Base-by-base conservation (phyloP, 2,888 invertebrate genomes). In the Aleiodes leptofemur region DNA sequence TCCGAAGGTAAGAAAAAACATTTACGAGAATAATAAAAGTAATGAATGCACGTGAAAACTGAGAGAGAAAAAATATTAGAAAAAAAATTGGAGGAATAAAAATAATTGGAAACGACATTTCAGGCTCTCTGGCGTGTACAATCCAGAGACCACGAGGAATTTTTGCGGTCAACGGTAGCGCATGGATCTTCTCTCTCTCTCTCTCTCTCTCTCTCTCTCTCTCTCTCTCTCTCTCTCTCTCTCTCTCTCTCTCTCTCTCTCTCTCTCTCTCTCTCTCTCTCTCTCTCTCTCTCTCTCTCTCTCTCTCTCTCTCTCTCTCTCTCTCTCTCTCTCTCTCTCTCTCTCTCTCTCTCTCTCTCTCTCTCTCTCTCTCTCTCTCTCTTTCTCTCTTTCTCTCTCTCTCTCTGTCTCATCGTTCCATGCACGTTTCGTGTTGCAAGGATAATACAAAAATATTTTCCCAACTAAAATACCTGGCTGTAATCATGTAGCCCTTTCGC, bases 101-200 rank as follows among this genome's bases (percentile, higher is more conserved):
- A 74, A 76, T 74, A 74, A 76, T 76, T 72, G 75, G 64, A 70
- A 66, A 72, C 53, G 71, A 71, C 71, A 76, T 76, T 73, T 64
- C 64, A 71, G 57, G 50, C 70, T 70, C 50, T 56, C 29, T 53
- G 64, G 43, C 23, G 69, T 43, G 55, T 56, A 68, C 55, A 68
- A 38, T 31, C 61, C 56, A 51, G 66, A 57, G 57, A 61, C 56
- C 71, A 56, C 70, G 51, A 57, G 50, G 38, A 61, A 61, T 72
- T 66, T 64, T 64, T 38, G 71, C 71, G 50, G 71, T 71, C 59
- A 64, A 38, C 64, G 7, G 64, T 64, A 38, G 64, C 48, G 64
- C 43, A 64, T 14, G 23, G 56, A 16, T 11, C 56, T 9, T 16
- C 16, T 56, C 23, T 29, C 29, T 16, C 16, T 64, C 1, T 23